phyloP scores from a whole-genome alignment of 2,888 invertebrate genomes.

The Allacma fusca region DNA sequence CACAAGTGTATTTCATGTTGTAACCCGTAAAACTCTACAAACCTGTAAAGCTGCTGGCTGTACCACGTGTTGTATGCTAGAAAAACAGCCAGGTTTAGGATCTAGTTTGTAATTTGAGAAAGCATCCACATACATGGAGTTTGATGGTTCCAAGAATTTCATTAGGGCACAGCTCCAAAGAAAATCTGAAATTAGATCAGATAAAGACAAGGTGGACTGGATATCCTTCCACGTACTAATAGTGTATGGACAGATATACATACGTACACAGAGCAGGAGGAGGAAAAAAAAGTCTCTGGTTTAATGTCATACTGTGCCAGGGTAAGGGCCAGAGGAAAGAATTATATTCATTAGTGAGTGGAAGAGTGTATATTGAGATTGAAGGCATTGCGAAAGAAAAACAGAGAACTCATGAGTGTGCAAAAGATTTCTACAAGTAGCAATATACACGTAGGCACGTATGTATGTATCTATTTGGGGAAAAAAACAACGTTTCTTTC shows the following conservation, averaged over 20 bases:
- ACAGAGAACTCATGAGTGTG: background rate
- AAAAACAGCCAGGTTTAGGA: background rate
- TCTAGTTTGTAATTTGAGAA: conserved; percentile 5
- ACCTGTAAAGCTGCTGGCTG: background rate
- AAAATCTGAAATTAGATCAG: background rate
- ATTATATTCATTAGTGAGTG: conserved; percentile 12
- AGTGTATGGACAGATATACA: too few species aligned
- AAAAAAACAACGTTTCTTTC: too few species aligned
- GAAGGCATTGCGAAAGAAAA: background rate
- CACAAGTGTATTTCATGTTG: background rate
- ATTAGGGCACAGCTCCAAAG: background rate
- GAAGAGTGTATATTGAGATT: background rate
- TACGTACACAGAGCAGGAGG: too few species aligned
- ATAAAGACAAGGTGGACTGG: background rate
- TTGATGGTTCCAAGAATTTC: background rate
- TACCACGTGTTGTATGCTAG: too few species aligned
- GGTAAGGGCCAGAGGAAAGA: background rate
- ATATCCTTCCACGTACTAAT: background rate
- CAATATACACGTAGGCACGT: too few species aligned
- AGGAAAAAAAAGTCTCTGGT: background rate
- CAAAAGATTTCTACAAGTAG: too few species aligned
- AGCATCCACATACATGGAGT: background rate
- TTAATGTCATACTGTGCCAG: background rate
- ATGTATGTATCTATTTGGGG: too few species aligned
- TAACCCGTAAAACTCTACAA: background rate